Evolutionary conservation across 2,113 vertebrate genomes (phyloP).

Genomic region (Montifringilla adamsi): DNA sequence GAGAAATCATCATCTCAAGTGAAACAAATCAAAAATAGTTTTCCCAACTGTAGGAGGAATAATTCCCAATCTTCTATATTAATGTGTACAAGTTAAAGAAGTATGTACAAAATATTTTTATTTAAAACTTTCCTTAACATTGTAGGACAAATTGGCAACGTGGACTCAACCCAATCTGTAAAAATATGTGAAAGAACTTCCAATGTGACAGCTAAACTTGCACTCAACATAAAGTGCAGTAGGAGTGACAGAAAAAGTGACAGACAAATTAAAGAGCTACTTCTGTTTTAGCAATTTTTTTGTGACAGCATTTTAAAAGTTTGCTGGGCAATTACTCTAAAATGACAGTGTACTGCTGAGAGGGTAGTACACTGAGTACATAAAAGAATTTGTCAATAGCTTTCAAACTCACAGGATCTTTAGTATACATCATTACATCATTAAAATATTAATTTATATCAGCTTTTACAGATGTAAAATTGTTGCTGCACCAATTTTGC

Average conservation of each 20-base stretch:
- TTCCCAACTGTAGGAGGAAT: neutral
- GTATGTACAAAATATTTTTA: neutral
- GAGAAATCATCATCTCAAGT: neutral
- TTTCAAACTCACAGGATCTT: conserved; percentile 22
- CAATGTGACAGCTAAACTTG: conserved; percentile 64
- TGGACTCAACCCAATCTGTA: neutral
- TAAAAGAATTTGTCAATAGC: conserved; percentile 57
- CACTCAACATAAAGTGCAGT: conserved; percentile 61
- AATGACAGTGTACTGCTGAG: conserved; percentile 67
- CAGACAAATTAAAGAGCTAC: conserved; percentile 73
- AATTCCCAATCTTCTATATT: neutral
- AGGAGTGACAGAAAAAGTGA: conserved; percentile 71
- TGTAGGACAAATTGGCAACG: conserved; percentile 15
- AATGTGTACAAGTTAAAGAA: neutral
- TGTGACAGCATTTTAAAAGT: conserved; percentile 76
- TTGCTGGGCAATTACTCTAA: conserved; percentile 63
- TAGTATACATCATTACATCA: conserved; percentile 14
- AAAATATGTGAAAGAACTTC: conserved; percentile 26
- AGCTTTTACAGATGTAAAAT: conserved; percentile 45
- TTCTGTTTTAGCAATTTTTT: conserved; percentile 74
- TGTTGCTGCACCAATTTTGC: neutral
- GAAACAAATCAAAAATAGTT: neutral
- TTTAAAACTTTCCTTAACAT: conserved; percentile 13
- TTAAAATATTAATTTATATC: conserved; percentile 63
- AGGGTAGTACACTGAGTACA: conserved; percentile 8